phyloP scores from a whole-genome alignment of 1,140 invertebrate genomes.

The Solenopsis invicta region DNA sequence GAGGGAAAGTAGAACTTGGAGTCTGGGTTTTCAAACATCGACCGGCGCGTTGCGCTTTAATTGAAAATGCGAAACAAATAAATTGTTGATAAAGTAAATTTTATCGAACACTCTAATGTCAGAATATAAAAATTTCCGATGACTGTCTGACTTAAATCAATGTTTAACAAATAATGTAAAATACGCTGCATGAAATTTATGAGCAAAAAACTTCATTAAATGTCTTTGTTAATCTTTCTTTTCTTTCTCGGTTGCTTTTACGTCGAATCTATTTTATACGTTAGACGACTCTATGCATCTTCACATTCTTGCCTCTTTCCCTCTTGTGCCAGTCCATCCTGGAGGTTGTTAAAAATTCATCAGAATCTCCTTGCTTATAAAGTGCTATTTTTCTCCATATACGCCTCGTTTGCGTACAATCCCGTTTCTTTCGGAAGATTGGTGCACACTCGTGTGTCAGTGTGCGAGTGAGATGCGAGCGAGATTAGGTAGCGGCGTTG shows the following conservation, averaged over 20 bases:
- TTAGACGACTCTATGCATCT: conserved; percentile 1
- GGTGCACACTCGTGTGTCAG: conserved; percentile 16
- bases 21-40: neutral
- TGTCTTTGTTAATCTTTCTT: neutral
- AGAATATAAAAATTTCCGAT: neutral
- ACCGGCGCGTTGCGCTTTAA: conserved; percentile 1
- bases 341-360: conserved; percentile 45
- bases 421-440: neutral
- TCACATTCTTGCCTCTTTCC: neutral
- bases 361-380: conserved; percentile 25
- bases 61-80: conserved; percentile 18
- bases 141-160: neutral
- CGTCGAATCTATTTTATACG: neutral
- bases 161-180: neutral
- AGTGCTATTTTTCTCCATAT: conserved; percentile 45
- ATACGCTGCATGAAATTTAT: neutral
- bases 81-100: neutral
- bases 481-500: conserved; percentile 41
- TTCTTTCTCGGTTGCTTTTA: neutral
- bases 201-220: neutral
- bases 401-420: conserved; percentile 20
- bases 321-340: conserved; percentile 4
- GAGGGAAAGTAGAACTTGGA: conserved; percentile 39
- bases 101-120: neutral
- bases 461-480: conserved; percentile 23